These are phyloP conservation scores for Polyergus mexicanus DNA, from an alignment of 1,140 invertebrate species.

Conservation along the genomic window DNA sequence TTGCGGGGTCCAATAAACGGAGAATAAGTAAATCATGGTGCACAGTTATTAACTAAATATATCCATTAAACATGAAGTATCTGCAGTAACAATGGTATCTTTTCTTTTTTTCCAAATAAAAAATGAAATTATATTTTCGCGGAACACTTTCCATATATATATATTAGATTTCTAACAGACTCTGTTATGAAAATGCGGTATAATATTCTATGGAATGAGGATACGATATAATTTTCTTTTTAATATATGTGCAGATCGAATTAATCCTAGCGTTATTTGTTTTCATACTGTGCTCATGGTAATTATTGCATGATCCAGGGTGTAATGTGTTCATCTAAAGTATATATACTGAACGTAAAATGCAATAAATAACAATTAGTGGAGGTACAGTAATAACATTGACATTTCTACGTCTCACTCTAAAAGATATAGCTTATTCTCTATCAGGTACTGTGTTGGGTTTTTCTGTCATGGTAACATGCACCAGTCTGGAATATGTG, in stretches of 20 bases:
- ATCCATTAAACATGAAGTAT: constrained; percentile 24
- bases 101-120: constrained; percentile 36
- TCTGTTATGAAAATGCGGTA: constrained; percentile 59
- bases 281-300: constrained; percentile 76
- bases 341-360: constrained; percentile 83
- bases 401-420: constrained; percentile 85
- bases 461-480: constrained; percentile 87
- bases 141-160: constrained; percentile 29
- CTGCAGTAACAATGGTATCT: constrained; percentile 56
- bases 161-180: constrained; percentile 63
- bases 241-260: constrained; percentile 68
- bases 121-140: constrained; percentile 52
- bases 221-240: constrained; percentile 64
- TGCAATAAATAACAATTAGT: constrained; percentile 86
- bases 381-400: constrained; percentile 85
- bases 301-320: constrained; percentile 75
- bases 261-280: constrained; percentile 72
- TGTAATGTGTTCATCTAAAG: constrained; percentile 73
- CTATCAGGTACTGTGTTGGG: constrained; percentile 86
- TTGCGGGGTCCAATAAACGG: constrained; percentile 38
- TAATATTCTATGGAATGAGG: constrained; percentile 71
- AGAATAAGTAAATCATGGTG: constrained; percentile 63
- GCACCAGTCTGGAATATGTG: constrained; percentile 84
- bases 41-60: constrained; percentile 32
- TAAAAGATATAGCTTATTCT: constrained; percentile 86